Evolutionary conservation across 1,140 invertebrate species (phyloP), one percentile per base, ranked within the genome.

Genomic region (Fopius arisanus): DNA sequence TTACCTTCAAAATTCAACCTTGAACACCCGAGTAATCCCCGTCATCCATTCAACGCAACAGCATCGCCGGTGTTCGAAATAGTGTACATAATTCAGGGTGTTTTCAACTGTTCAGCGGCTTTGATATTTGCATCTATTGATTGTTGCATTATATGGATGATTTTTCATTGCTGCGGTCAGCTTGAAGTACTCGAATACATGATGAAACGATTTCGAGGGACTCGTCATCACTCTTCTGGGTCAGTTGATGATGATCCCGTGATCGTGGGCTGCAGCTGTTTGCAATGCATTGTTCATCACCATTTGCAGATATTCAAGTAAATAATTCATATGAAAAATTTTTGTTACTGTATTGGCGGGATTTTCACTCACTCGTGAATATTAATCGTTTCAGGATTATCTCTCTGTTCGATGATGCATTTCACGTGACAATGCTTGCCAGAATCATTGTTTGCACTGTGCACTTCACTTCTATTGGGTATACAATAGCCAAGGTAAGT

Each of bases 201-300:
- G 4, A 54, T 70, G 10, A 14, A 0, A n/a, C 19, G 40, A 26
- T 70, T 63, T n/a, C 3, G 23, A 33, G 68, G 68, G 28, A 23
- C 51, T 26, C 19, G 10, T 26, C 54, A 59, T 59, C 54, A 33
- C 29, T 16, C 29, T 6, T 59, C 14, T 28, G 31, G 14, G 21
- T 19, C 68, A 19, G 16, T 19, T 23, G 48, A 23, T 41, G 12
- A 40, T 63, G 67, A 48, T n/a, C 14, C 0, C 4, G n/a, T n/a
- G 1, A 14, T 3, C 23, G 14, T 23, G 14, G 33, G 19, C 4
- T 70, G 69, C 19, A 37, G 28, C n/a, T 72, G 70, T 33, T 29
- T 72, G 10, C 33, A 66, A 5, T 72, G 70, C 41, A 72, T 72
- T 26, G 40, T 72, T 26, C 19, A 66, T 43, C 6, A 72, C 23